Evolutionary conservation across 2,888 invertebrate genomes (phyloP), one percentile per base, ranked within the genome.

Genomic region (Trilocha varians): DNA sequence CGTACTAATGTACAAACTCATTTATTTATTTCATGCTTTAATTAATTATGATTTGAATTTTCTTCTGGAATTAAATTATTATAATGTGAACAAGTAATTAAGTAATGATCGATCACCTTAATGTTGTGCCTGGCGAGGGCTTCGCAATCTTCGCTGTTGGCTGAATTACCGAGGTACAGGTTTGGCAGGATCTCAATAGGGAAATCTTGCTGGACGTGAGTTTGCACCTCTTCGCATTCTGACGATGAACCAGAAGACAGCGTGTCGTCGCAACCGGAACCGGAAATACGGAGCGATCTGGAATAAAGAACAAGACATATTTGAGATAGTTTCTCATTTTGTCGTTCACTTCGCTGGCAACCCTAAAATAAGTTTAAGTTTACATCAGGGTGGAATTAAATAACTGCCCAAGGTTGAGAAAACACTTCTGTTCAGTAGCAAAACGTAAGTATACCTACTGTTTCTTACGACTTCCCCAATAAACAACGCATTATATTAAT

Each of bases 151-250:
- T 92, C 93, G 66, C 97, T 96, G 78, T 97, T 98, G 63, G 94
- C 91, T 43, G 96, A 97, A 84, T 98, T 98, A 55, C 98, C 98
- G 49, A 98, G 91, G 85, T 93, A 98, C 46, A 98, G 88, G 74
- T 96, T 93, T 42, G 96, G 96, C 66, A 98, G 89, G 68, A 98
- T 98, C 88, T 97, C 95, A 39, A 98, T 96, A 40, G 98, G 98
- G 77, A 96, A 97, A 62, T 94, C 94, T 65, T 91, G 90, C 59
- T 90, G 87, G 61, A 73, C 79, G 60, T 87, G 88, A 16, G 70
- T 53, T 64, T 87, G 87, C 41, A 86, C 80, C 58, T 91, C 91
- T 71, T 91, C 91, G 62, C 91, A 91, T 67, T 91, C 91, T 18
- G 91, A 91, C 43, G 91, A 91, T 52, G 91, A 91, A 51, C 91